Base-by-base conservation (phyloP, 2,888 invertebrate species). In the Agrilus cyanescens region DNA sequence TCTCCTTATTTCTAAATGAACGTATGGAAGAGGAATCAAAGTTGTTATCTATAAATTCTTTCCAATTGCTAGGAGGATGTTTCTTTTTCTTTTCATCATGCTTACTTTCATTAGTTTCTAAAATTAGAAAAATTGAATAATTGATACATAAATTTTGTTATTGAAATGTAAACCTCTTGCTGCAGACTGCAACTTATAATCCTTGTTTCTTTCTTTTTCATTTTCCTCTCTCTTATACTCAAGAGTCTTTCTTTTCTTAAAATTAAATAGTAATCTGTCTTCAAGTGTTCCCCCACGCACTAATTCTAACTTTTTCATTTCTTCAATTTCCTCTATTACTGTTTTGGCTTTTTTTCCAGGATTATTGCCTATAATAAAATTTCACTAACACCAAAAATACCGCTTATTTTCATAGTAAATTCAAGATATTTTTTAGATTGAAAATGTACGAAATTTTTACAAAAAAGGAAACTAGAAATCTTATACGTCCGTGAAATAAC, bases 261-360 rank as follows among this genome's bases (percentile, higher is more conserved):
- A 25, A 12, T 29, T 8, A 7, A 6, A 6, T 30, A 42, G 20
- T 13, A 25, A 29, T 12, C 36, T 37, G 18, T 45, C 38, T 18
- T 45, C 46, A 14, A 45, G 13, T 31, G 45, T 25, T 41, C 41
- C 45, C 1, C 38, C n/a, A 29, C 43, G 43, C 6, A 46, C 50
- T 38, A 14, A 46, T 42, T 52, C 49, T 7, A 45, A 40, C 32
- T 53, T 52, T 50, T 65, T 65, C 31, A 64, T 54, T 42, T 59
- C 57, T 50, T 65, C 65, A 35, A 65, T 61, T 53, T 65, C 64
- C 41, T 61, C 54, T 45, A 65, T 61, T 12, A 62, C 59, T 37
- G 62, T 55, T 49, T 61, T 65, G 5, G 61, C 61, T 45, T 57
- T 59, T 43, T 59, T 59, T 38, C 52, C 51, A 4, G 58, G 58